Base-by-base conservation (phyloP, 2,797 vertebrate genomes). In the Linurgus olivaceus region DNA sequence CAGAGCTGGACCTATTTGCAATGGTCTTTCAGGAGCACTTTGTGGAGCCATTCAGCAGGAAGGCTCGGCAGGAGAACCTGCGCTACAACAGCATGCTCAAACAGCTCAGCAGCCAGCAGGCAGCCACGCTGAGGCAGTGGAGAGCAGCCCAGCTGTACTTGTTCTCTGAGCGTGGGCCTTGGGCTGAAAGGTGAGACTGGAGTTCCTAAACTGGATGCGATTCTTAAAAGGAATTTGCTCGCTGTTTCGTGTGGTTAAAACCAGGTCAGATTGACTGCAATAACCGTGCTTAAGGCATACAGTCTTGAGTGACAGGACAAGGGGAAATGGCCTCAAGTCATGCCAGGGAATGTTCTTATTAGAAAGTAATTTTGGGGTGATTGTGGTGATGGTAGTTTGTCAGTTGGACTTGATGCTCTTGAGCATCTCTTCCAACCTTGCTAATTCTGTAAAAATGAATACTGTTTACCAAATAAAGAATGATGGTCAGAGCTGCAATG, bases 61-160 rank as follows among this genome's bases (percentile, higher is more conserved):
- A 99, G 61, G 98, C 98, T 48, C 98, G 99, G 10, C 99, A 99
- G 97, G 99, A 99, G 93, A 99, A 99, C 88, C 97, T 99, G 66
- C 98, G 99, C 37, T 99, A 99, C 97, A 99, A 99, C 97, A 99
- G 98, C 94, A 99, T 99, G 98, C 90, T 99, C 70, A 99, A 99
- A 94, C 99, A 99, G 96, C 98, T 99, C 57, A 98, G 98, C 96
- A 98, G 98, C 78, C 99, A 99, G 55, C 98, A 98, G 94, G 98
- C 97, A 23, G 97, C 98, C 84, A 98, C 97, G 62, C 93, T 99
- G 89, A 98, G 99, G 90, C 98, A 98, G 97, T 99, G 99, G 99
- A 99, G 98, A 95, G 98, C 98, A 82, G 97, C 98, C 6, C 98
- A 98, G 9, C 98, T 99, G 24, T 98, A 99, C 47, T 97, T 99